phyloP scores from a whole-genome alignment of 2,888 invertebrate species.

The Pherbina coryleti region DNA sequence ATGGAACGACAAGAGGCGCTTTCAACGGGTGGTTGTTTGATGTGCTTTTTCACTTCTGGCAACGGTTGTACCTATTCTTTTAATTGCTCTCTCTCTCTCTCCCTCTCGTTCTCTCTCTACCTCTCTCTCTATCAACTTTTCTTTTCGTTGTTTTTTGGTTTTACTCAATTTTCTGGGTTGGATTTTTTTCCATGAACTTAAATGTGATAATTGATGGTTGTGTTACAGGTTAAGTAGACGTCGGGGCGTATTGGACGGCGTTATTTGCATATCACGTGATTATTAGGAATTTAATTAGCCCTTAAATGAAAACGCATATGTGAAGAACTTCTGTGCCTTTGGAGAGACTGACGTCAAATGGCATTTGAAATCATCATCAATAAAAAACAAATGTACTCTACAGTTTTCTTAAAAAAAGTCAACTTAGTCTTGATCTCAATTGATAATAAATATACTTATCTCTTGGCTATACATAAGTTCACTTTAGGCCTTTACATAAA shows the following conservation, averaged over 20 bases:
- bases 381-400: too few species aligned
- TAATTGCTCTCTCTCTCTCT: slow-evolving; percentile 37
- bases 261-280: slow-evolving; percentile 61
- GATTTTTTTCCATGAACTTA: slow-evolving; percentile 53
- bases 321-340: too few species aligned
- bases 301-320: background rate
- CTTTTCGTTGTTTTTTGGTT: slow-evolving; percentile 39
- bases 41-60: background rate
- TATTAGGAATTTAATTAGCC: slow-evolving; percentile 57
- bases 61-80: background rate
- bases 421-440: too few species aligned
- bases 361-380: too few species aligned
- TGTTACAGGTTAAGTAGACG: slow-evolving; percentile 49
- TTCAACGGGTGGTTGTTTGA: slow-evolving; percentile 32
- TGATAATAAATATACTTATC: too few species aligned
- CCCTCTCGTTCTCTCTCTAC: too few species aligned
- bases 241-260: slow-evolving; percentile 38
- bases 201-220: slow-evolving; percentile 62
- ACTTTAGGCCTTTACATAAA: too few species aligned
- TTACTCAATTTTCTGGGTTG: too few species aligned
- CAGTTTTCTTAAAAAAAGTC: too few species aligned
- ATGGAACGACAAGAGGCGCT: slow-evolving; percentile 6
- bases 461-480: too few species aligned
- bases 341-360: too few species aligned
- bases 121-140: slow-evolving; percentile 60